A percentile compares a stretch with the other conserved stretches of the same genome.
Evolutionary conservation across 2,888 invertebrate species (phyloP).

Genomic region (Pseudolycoriella hygida): DNA sequence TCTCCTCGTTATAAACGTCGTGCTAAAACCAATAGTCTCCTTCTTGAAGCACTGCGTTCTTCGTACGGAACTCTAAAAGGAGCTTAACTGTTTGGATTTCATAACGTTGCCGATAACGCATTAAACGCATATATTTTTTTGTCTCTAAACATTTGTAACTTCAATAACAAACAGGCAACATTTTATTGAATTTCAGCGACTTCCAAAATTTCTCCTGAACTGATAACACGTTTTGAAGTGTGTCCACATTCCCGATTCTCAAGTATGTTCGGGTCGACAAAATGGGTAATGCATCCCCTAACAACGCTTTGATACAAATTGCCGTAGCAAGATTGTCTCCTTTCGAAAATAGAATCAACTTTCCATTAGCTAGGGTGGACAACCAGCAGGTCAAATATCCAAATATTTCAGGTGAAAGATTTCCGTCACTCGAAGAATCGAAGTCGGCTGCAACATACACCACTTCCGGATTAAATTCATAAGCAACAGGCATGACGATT

Average conservation of each 20-base stretch:
- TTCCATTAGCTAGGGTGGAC: slow-evolving; percentile 64
- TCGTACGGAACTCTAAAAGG: too few species aligned
- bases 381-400: slow-evolving; percentile 79
- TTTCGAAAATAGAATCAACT: slow-evolving; percentile 62
- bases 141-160: too few species aligned
- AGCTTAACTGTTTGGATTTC: too few species aligned
- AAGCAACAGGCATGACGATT: slow-evolving; percentile 80
- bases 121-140: too few species aligned
- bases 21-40: too few species aligned
- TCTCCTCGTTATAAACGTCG: too few species aligned
- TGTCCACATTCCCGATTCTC: slow-evolving; percentile 29
- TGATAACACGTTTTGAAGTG: slow-evolving; percentile 48
- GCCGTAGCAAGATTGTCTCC: slow-evolving; percentile 82
- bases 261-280: slow-evolving; percentile 14
- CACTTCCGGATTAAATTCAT: slow-evolving; percentile 72
- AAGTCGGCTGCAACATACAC: slow-evolving; percentile 84
- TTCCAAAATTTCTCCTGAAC: slow-evolving; percentile 61
- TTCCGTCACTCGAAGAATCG: slow-evolving; percentile 83
- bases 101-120: too few species aligned
- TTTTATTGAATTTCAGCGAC: slow-evolving; percentile 41
- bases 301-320: slow-evolving; percentile 69
- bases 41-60: too few species aligned
- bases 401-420: slow-evolving; percentile 76
- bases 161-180: too few species aligned
- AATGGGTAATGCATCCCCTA: slow-evolving; percentile 63